Base-by-base conservation (phyloP, 2,113 vertebrate species). In the Austrofundulus limnaeus region DNA sequence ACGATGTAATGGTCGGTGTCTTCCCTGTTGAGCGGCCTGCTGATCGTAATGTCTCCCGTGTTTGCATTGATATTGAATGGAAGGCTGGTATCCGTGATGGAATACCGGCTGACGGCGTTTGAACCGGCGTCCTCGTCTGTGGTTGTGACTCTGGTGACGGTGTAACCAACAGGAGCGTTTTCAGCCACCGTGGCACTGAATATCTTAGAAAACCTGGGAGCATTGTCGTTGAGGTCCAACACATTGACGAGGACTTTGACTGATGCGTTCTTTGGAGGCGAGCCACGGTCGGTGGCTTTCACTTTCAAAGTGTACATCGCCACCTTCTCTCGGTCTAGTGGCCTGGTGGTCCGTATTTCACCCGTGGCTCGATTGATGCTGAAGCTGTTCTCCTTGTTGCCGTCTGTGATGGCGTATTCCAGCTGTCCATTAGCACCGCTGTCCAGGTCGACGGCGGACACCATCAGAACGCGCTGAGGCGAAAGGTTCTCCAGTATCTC, bases 211-310 rank as follows among this genome's bases (percentile, higher is more conserved):
- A 99, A 99, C 74, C 94, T 91, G 0, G 97, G 97, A 4, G 97
- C 96, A 0, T 98, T 98, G 70, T 99, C 97, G 17, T 98, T 98
- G 60, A 98, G 96, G 84, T 98, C 97, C 73, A 98, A 86, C 15
- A 98, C 92, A 2, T 81, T 90, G 58, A 99, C 91, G 1, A 96
- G 23, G 14, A 98, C 94, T 73, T 89, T 94, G 0, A 95, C 95
- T 0, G 84, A 89, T 0, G 92, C 89, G 84, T 89, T 96, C 81
- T 93, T 95, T 12, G 93, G 81, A 0, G 94, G 93, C 4, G 72
- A 82, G 4, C 97, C 97, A 34, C 92, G 93, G 79, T 99, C 97
- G 0, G 93, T 94, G 25, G 96, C 94, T 89, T 91, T 95, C 24
- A 99, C 64, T 1, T 89, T 95, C 57, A 99, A 83, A 0, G 75